phyloP scores from a whole-genome alignment of 2,888 invertebrate genomes.

The Euzetes globulus region DNA sequence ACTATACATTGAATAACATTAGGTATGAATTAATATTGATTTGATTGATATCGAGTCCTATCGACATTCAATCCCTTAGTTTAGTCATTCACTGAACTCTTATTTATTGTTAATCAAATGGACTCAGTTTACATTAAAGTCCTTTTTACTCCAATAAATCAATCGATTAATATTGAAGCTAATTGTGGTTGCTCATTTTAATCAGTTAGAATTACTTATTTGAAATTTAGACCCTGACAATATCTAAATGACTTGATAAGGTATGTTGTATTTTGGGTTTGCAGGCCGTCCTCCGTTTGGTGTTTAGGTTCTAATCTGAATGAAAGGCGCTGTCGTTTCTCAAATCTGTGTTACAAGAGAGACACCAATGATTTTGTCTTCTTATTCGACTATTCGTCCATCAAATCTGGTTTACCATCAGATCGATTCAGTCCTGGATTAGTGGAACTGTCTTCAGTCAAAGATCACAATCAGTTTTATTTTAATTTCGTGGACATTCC shows the following conservation, averaged over 20 bases:
- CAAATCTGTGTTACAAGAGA: slow-evolving; percentile 49
- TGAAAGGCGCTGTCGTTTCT: slow-evolving; percentile 47
- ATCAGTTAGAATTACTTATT: no score
- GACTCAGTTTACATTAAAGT: no score
- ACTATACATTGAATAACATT: not conserved
- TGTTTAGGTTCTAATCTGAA: slow-evolving; percentile 43
- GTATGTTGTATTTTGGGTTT: not conserved
- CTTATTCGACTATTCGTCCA: slow-evolving; percentile 44
- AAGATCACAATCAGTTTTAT: slow-evolving; percentile 47
- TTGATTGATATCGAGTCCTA: not conserved
- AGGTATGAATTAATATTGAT: slow-evolving; percentile 11
- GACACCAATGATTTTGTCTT: slow-evolving; percentile 47
- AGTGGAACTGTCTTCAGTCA: slow-evolving; percentile 48
- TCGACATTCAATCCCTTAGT: not conserved
- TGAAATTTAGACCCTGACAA: no score
- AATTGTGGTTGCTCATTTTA: no score
- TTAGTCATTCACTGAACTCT: not conserved
- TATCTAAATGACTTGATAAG: no score
- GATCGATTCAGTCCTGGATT: slow-evolving; percentile 44
- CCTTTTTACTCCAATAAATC: no score
- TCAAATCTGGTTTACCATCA: slow-evolving; percentile 44
- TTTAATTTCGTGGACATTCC: slow-evolving; percentile 46
- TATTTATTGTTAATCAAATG: no score
- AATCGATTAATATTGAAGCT: no score
- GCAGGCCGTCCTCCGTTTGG: slow-evolving; percentile 43